Percentiles rank a stretch among this genome's conserved stretches.
Evolutionary conservation across 2,797 vertebrate species (phyloP).

Genomic region (Rhinatrema bivittatum): DNA sequence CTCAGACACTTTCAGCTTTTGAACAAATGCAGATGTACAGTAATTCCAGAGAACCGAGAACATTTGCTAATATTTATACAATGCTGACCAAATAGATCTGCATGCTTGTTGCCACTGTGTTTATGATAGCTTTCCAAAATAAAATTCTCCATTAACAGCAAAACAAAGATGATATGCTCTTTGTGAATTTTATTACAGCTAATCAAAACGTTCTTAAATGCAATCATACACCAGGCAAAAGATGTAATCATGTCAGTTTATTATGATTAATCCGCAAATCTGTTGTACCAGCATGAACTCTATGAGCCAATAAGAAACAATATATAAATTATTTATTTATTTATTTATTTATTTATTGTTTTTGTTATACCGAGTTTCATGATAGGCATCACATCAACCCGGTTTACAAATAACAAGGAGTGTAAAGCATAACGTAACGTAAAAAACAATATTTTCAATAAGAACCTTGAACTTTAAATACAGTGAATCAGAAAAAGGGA

Average conservation of each 20-base stretch:
- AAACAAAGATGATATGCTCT: constrained; percentile 26
- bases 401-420: too few species aligned
- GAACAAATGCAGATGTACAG: neutral
- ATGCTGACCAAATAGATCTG: constrained; percentile 10
- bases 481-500: too few species aligned
- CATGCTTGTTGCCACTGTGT: constrained; percentile 13
- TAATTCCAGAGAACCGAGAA: constrained; percentile 1
- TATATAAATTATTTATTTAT: too few species aligned
- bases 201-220: constrained; percentile 21
- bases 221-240: constrained; percentile 31
- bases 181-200: neutral
- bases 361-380: too few species aligned
- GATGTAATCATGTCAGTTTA: constrained; percentile 16
- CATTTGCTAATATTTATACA: constrained; percentile 3
- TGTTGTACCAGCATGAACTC: too few species aligned
- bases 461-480: too few species aligned
- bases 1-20: neutral
- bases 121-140: constrained; percentile 16
- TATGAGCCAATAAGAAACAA: too few species aligned
- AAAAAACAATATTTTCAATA: too few species aligned
- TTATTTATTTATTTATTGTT: too few species aligned
- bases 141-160: constrained; percentile 35
- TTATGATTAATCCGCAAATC: too few species aligned
- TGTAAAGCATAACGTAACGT: too few species aligned
- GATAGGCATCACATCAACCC: too few species aligned